Conservation (phyloP, 2,888 invertebrate species). For the Dryomyza anilis region DNA sequence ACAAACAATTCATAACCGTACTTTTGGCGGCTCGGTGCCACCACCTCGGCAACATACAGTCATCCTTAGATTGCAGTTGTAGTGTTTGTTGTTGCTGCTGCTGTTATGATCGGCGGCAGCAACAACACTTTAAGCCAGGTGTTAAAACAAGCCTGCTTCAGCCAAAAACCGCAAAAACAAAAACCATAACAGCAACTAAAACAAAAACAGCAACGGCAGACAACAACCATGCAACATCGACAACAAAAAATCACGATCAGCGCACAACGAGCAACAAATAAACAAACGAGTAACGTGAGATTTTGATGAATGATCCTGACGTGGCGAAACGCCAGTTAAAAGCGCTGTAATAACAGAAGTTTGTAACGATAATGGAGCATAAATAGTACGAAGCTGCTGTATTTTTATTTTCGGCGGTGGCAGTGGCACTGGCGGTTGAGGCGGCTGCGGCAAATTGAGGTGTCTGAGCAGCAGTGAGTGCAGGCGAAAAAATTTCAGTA, state of each 20-base stretch:
- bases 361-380: constrained; percentile 31
- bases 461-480: too few relatives aligned
- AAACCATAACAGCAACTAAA: constrained; percentile 11
- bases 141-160: constrained; percentile 29
- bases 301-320: constrained; percentile 39
- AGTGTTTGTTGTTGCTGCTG: constrained; percentile 3
- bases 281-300: constrained; percentile 33
- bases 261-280: background rate
- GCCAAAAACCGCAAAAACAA: background rate
- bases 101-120: constrained; percentile 1
- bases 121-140: constrained; percentile 31
- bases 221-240: background rate
- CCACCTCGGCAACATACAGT: too few relatives aligned
- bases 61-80: too few relatives aligned
- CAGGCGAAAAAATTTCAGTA: too few relatives aligned
- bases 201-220: background rate
- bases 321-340: constrained; percentile 19
- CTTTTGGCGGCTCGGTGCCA: too few relatives aligned
- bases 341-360: constrained; percentile 23
- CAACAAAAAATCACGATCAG: constrained; percentile 1
- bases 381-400: constrained; percentile 28
- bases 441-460: too few relatives aligned
- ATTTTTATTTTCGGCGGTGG: too few relatives aligned
- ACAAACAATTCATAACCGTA: background rate
- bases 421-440: too few relatives aligned